Base-by-base conservation (phyloP, 2,113 vertebrate genomes). In the Amblyopsis rosae region DNA sequence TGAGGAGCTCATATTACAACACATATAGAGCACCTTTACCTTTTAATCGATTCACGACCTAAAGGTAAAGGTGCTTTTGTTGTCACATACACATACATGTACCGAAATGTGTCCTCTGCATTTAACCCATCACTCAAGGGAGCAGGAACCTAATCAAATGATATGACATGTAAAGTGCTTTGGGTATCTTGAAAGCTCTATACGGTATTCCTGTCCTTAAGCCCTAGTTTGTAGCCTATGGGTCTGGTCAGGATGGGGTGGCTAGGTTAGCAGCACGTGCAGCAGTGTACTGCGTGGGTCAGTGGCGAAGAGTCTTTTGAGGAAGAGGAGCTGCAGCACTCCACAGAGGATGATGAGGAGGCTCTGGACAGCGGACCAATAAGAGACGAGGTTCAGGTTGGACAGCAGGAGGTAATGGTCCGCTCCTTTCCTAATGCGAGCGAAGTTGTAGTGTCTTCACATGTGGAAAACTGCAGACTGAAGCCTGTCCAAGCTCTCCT, bases 341-440 rank as follows among this genome's bases (percentile, higher is more conserved):
- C 94, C 94, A 0, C 93, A 92, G 71, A 93, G 79, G 60, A 95
- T 8, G 2, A 96, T 95, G 58, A 88, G 12, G 0, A 93, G 59
- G 72, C 93, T 95, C 68, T 95, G 94, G 10, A 80, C 83, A n/a
- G 81, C 80, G 0, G 95, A 96, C 95, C 95, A 96, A 91, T 94
- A 89, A 82, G 83, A 94, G 73, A 96, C 80, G 0, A 95, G 95
- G 84, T 69, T 81, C 70, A 90, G 82, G 86, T 94, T 96, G 90
- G 93, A 91, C 59, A 91, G 89, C 19, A 95, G 88, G 17, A 94
- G 90, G 80, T 93, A 91, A 70, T 89, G 90, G 54, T 96, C 95
- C 0, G 92, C 88, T 0, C 63, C 87, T 80, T 88, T 93, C 51
- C 90, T 88, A 94, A 96, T 95, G 12, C 95, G 91, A 9, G 91